Conservation (phyloP, 1,140 invertebrate species). For the Aphaenogaster rudis region DNA sequence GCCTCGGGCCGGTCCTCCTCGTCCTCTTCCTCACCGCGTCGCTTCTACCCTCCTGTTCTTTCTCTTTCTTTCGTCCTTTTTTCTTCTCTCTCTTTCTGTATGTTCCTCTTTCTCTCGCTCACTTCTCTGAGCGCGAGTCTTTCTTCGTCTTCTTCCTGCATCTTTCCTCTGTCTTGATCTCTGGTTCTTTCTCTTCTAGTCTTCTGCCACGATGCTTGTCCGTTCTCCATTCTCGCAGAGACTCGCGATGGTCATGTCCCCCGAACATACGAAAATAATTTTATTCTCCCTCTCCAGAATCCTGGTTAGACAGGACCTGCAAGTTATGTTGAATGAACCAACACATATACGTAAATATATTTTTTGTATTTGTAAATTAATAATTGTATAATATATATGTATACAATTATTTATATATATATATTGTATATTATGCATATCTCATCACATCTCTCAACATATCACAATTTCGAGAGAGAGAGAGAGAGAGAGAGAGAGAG, state of each 20-base stretch:
- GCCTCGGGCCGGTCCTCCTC: slow-evolving; percentile 81
- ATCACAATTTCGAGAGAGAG: too few species aligned
- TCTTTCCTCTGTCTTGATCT: slow-evolving; percentile 41
- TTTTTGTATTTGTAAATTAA: neutral
- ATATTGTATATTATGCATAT: too few species aligned
- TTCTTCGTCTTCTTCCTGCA: slow-evolving; percentile 44
- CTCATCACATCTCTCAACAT: too few species aligned
- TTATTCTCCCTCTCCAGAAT: neutral
- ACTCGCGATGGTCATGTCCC: slow-evolving; percentile 1
- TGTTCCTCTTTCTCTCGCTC: slow-evolving; percentile 54
- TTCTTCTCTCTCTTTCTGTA: slow-evolving; percentile 34
- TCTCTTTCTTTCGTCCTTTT: slow-evolving; percentile 46
- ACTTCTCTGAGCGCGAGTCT: slow-evolving; percentile 22
- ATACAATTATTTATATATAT: neutral
- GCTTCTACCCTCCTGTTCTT: slow-evolving; percentile 61
- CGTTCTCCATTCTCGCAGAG: slow-evolving; percentile 28
- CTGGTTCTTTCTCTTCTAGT: slow-evolving; percentile 28
- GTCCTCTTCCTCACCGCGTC: slow-evolving; percentile 70
- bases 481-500: too few species aligned
- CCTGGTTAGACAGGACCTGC: neutral
- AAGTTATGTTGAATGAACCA: neutral
- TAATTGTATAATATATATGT: neutral
- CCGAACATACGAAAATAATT: slow-evolving; percentile 44
- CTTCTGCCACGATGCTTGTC: slow-evolving; percentile 36
- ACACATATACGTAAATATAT: neutral